A percentile compares a stretch with the other conserved stretches of the same genome.
phyloP scores from a whole-genome alignment of 2,888 invertebrate species.

The Phlogophora meticulosa region DNA sequence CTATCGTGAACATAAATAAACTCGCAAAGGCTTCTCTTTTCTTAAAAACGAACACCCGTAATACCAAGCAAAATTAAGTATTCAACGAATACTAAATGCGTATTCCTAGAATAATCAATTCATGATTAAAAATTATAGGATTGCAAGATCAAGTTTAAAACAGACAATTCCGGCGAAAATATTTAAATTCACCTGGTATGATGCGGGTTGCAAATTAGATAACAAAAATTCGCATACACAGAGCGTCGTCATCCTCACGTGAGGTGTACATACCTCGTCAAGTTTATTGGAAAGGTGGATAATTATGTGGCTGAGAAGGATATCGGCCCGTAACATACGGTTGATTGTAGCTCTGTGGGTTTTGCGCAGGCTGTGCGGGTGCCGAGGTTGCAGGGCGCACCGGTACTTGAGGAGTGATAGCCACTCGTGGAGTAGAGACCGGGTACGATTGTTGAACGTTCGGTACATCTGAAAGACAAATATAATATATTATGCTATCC shows the following conservation, averaged over 20 bases:
- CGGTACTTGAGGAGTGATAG: slow-evolving; percentile 36
- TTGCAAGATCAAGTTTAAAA: background rate
- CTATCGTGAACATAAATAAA: background rate
- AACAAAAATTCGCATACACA: slow-evolving; percentile 32
- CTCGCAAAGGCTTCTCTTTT: slow-evolving; percentile 26
- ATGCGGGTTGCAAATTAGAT: slow-evolving; percentile 7
- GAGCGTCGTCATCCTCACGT: slow-evolving; percentile 17
- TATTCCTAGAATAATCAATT: no score
- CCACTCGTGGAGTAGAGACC: slow-evolving; percentile 35
- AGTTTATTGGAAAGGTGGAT: slow-evolving; percentile 66
- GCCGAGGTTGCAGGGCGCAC: slow-evolving; percentile 39
- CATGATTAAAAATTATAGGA: background rate
- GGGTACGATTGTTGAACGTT: slow-evolving; percentile 41
- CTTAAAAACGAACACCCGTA: slow-evolving; percentile 22
- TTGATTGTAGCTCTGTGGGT: slow-evolving; percentile 35
- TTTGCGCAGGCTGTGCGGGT: slow-evolving; percentile 35
- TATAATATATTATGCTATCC: background rate
- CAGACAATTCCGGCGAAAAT: background rate
- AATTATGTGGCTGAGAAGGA: slow-evolving; percentile 62
- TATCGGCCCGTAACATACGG: slow-evolving; percentile 61
- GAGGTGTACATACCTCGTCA: slow-evolving; percentile 61
- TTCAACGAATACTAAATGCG: background rate
- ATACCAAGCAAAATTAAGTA: slow-evolving; percentile 16
- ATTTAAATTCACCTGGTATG: slow-evolving; percentile 12
- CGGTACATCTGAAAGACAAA: slow-evolving; percentile 42